Evolutionary conservation across 37 sponge, comb jelly and placozoan genomes (phyloP), one percentile per base, ranked within the genome.

Genomic region (Eunapius fragilis): DNA sequence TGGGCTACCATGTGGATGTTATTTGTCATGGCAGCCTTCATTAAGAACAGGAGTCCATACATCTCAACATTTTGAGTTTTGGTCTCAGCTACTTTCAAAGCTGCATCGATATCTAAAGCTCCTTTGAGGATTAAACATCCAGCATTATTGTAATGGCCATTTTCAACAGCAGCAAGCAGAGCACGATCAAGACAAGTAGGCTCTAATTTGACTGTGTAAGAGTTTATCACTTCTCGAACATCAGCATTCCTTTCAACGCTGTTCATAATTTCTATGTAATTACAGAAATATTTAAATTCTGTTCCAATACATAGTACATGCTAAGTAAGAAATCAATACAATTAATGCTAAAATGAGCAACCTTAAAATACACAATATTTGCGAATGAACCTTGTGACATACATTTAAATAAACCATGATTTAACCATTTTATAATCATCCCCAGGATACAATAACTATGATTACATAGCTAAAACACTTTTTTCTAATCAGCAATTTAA

Each of bases 41-140:
- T 82, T 36, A 93, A 37, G n/a, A 93, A 85, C 23, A 93, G 79
- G 19, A 35, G 31, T 22, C 32, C 84, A 34, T 47, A 33, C 85
- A 90, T 83, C 28, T 78, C 94, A 32, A 74, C 50, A 1, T 78
- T 88, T 34, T 86, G 79, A 38, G 78, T 81, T 37, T 87, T 87
- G 68, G 71, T 83, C 27, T 82, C 71, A 9, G 91, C 77, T 13
- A 41, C 23, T 32, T 72, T 32, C 17, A 93, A 70, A 36, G 90
- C 90, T 37, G 71, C 33, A 23, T 84, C 72, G 48, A 93, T 83
- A 26, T 90, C 37, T 0, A 69, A 25, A 1, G 88, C 87, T 0
- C 90, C 94, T 48, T 90, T 89, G 9, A 87, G 84, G 26, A 93
- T 74, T 36, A 93, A 70, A 72, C 87, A 87, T 11, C 90, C 91